Evolutionary conservation across 2,888 invertebrate species (phyloP).

Genomic region (Myathropa florea): DNA sequence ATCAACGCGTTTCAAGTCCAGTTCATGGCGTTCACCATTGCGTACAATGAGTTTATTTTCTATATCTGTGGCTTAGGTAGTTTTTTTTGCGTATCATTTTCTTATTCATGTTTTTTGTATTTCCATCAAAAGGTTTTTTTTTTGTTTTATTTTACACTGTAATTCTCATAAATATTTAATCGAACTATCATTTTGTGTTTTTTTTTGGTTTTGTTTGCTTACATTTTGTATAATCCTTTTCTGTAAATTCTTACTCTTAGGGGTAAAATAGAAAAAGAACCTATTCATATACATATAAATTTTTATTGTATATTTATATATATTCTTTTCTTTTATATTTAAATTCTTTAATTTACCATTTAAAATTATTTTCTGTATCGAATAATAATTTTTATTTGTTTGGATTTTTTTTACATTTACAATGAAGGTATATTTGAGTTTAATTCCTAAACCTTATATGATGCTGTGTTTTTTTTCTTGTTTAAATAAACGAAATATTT

Average conservation of each 20-base stretch:
- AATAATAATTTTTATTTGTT: constrained; percentile 17
- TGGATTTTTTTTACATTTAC: constrained; percentile 25
- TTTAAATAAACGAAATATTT: constrained; percentile 51
- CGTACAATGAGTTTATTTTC: constrained; percentile 52
- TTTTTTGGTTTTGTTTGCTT: constrained; percentile 16
- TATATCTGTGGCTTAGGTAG: constrained; percentile 51
- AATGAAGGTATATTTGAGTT: background rate
- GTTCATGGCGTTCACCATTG: constrained; percentile 36
- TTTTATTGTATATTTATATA: constrained; percentile 56
- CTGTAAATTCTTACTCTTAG: constrained; percentile 58
- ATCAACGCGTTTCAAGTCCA: constrained; percentile 52
- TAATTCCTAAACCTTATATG: constrained; percentile 9
- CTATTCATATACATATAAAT: constrained; percentile 45
- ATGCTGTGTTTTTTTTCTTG: constrained; percentile 18
- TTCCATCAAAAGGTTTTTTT: background rate
- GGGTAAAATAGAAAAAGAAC: constrained; percentile 71
- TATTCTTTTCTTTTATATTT: constrained; percentile 46
- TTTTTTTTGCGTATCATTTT: background rate
- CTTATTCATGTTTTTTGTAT: constrained; percentile 2
- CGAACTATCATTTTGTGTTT: constrained; percentile 45
- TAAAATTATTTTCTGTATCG: constrained; percentile 38
- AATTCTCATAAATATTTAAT: constrained; percentile 60
- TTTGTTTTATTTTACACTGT: constrained; percentile 57
- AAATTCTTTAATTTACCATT: constrained; percentile 54
- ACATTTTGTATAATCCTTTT: constrained; percentile 55